phyloP scores from a whole-genome alignment of 2,113 vertebrate species.

The Gambusia affinis region DNA sequence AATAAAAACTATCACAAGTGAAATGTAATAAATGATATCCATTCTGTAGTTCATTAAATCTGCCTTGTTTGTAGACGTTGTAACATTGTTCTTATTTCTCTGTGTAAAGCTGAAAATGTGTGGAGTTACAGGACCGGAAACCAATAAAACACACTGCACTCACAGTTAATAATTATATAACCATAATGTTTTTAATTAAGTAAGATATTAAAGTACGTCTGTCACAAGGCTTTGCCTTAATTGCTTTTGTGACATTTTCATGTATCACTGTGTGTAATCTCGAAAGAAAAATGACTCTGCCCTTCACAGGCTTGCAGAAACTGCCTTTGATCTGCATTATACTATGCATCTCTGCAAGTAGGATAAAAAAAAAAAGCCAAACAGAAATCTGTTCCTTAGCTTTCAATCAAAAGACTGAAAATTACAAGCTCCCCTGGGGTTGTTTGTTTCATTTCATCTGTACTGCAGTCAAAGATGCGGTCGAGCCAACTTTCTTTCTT shows the following conservation, averaged over 20 bases:
- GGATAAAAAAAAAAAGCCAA: slow-evolving; percentile 13
- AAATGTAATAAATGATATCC: neutral
- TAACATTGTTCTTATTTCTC: neutral
- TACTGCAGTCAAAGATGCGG: slow-evolving; percentile 49
- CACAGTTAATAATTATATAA: slow-evolving; percentile 26
- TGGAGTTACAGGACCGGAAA: slow-evolving; percentile 18
- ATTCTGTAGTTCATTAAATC: neutral
- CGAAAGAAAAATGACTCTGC: slow-evolving; percentile 10
- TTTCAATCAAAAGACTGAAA: slow-evolving; percentile 47
- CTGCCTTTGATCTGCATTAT: slow-evolving; percentile 35
- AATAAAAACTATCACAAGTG: neutral
- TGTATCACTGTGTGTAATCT: slow-evolving; percentile 32
- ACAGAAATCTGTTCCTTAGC: slow-evolving; percentile 40
- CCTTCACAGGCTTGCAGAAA: slow-evolving; percentile 14
- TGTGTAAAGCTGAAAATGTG: neutral
- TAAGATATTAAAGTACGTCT: slow-evolving; percentile 25
- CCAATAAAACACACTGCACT: slow-evolving; percentile 22
- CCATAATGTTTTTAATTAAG: slow-evolving; percentile 55
- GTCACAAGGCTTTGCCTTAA: slow-evolving; percentile 36
- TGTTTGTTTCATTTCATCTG: slow-evolving; percentile 69
- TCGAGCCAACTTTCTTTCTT: slow-evolving; percentile 31
- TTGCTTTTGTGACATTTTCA: slow-evolving; percentile 20
- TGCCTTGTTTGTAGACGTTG: neutral
- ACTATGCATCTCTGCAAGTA: slow-evolving; percentile 11
- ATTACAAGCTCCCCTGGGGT: slow-evolving; percentile 46